Evolutionary conservation across 92 coral and sea anemone genomes (phyloP), one percentile per base, ranked within the genome.

Genomic region (Heteractis magnifica): DNA sequence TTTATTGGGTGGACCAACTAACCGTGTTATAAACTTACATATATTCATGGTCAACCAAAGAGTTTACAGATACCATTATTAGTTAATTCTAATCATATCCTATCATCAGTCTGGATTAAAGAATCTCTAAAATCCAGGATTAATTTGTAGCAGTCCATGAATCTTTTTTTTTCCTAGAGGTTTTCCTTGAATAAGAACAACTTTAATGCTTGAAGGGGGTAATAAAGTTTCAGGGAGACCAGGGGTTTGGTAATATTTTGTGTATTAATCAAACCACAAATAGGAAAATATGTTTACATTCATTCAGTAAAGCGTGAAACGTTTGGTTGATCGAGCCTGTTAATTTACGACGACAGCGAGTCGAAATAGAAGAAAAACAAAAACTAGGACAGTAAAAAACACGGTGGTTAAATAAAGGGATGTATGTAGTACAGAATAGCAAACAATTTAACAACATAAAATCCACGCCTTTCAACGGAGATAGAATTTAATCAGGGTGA

Each of bases 381-480:
- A 62, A 18, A 5, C 11, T 18, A 62, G 21, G 70, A 62, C 18
- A 62, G 12, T 62, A 62, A 62, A 62, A 18, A 62, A 18, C 0
- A 62, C 9, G 20, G 70, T 58, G 16, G 4, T 0, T n/a, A 11
- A n/a, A 58, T 58, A 58, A 58, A 58, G 13, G 13, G n/a, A 58
- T 12, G 16, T 58, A 58, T 58, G 64, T 58, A 9, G 16, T 58
- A 58, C 3, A 12, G 16, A 62, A 62, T 20, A 62, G 26, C 70
- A 62, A 62, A 62, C 70, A 62, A 62, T 62, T 18, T 23, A n/a
- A 20, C 21, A 23, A 62, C 26, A 18, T 62, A 20, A 62, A 62
- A 62, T 62, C 70, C 70, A 62, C 70, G 70, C 70, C 70, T 62
- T 62, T 62, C 26, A 62, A 62, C 23, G 70, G 64, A 62, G 70